Base-by-base conservation (phyloP, 2,113 vertebrate genomes). In the Serinus canaria region DNA sequence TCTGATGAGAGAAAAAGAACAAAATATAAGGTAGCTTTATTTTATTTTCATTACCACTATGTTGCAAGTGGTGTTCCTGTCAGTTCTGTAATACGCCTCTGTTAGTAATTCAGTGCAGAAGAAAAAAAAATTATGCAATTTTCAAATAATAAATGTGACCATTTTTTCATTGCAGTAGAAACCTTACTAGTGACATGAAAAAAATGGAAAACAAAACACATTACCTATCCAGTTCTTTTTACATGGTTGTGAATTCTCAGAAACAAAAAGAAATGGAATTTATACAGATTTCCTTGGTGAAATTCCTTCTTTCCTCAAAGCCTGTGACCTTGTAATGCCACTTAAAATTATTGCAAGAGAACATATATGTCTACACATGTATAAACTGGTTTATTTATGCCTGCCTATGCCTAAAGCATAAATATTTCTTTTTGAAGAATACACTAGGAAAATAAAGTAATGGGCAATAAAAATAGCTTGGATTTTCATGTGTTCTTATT, bases 401-500 rank as follows among this genome's bases (percentile, higher is more conserved):
- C 44, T 73, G 37, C 49, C 68, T 87, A 70, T 70, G 58, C 44
- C 41, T 83, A 49, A 75, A 94, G 35, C 50, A 80, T 21, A 66
- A 90, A 69, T 92, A 93, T 50, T 79, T 89, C 1, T 50, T 76
- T 94, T 76, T 83, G 85, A 90, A 41, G 0, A 66, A 37, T 39
- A 58, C 4, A 66, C 6, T 19, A 46, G 19, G 23, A 66, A 63
- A 92, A 86, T 1, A 75, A 89, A 86, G 50, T 6, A 68, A 74
- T 41, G 55, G 37, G 14, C 21, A 93, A 84, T 73, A 78, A 78
- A 94, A 94, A 76, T 76, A 73, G 8, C 43, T 78, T 83, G 15
- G 33, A 49, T 83, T 92, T 94, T 86, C 77, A 60, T 59, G 13
- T 79, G 43, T 84, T 60, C 44, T 83, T 93, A 88, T 86, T 90